Percentiles rank a stretch among this genome's conserved stretches.
Evolutionary conservation across 2,888 invertebrate genomes (phyloP).

Genomic region (Tanytarsus gracilentus): DNA sequence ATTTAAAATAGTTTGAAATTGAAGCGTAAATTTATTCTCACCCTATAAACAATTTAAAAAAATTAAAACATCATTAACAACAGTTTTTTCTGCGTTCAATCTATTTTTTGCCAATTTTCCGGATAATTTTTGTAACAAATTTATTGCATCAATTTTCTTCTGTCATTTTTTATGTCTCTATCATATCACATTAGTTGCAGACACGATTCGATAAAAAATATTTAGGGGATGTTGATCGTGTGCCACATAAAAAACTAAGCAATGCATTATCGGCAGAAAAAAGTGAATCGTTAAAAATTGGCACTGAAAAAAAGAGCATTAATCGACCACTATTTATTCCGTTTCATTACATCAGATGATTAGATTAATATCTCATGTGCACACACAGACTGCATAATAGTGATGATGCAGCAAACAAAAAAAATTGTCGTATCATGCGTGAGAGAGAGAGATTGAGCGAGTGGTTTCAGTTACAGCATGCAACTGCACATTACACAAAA

Average conservation of each 20-base stretch:
- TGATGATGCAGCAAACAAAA: neutral
- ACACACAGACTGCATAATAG: neutral
- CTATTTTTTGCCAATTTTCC: constrained; percentile 5
- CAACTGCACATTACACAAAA: neutral
- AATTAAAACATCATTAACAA: neutral
- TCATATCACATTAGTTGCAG: neutral
- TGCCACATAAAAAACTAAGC: neutral
- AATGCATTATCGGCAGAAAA: constrained; percentile 6
- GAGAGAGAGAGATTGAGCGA: too few species aligned
- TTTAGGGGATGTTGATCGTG: neutral
- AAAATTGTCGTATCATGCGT: neutral
- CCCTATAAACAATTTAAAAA: too few species aligned
- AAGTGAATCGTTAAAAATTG: constrained; percentile 7
- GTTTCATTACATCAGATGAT: constrained; percentile 16
- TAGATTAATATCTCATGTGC: constrained; percentile 3
- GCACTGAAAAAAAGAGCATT: constrained; percentile 7
- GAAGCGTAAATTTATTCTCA: too few species aligned
- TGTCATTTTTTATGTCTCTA: neutral
- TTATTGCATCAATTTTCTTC: neutral
- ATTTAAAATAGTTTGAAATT: too few species aligned
- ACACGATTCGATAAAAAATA: neutral
- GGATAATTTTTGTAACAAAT: constrained; percentile 21
- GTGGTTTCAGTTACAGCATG: constrained; percentile 16
- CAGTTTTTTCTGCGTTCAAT: neutral
- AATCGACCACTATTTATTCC: constrained; percentile 27